These are phyloP conservation scores for Melipona beecheii DNA, from an alignment of 2,888 invertebrate genomes.

Conservation along the genomic window DNA sequence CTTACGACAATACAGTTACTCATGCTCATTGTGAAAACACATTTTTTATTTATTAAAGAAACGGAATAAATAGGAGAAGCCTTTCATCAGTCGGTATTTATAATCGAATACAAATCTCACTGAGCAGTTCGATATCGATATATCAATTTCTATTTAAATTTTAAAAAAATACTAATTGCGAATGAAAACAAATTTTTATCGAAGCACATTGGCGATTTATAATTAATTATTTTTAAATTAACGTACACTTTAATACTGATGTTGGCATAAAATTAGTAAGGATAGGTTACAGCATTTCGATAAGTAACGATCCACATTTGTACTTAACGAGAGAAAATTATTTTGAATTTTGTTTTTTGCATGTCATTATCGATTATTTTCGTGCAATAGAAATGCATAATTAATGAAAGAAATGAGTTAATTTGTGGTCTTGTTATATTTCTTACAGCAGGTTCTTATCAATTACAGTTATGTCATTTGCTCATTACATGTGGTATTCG, in stretches of 20 bases:
- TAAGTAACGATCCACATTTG: conserved; percentile 55
- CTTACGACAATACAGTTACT: not conserved
- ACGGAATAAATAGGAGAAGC: not conserved
- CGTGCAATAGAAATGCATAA: conserved; percentile 30
- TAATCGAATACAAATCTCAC: conserved; percentile 14
- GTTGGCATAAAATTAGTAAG: conserved; percentile 42
- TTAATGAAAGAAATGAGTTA: not conserved
- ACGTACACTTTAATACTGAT: conserved; percentile 33
- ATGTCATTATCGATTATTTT: conserved; percentile 60
- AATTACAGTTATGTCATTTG: conserved; percentile 15
- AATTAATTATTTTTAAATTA: conserved; percentile 45
- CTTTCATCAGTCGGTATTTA: not conserved
- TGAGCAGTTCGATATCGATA: not conserved
- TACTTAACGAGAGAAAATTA: conserved; percentile 63
- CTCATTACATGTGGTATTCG: conserved; percentile 31
- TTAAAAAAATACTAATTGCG: conserved; percentile 2
- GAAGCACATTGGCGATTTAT: conserved; percentile 28
- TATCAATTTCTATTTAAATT: conserved; percentile 19
- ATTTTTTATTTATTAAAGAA: not conserved
- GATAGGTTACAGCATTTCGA: conserved; percentile 61
- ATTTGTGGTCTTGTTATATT: not conserved
- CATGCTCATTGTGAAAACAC: not conserved
- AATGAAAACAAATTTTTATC: conserved; percentile 22
- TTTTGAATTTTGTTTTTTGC: conserved; percentile 42
- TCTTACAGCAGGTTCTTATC: not conserved